Evolutionary conservation across 2,888 invertebrate genomes (phyloP).

Genomic region (Leistus spinibarbis): DNA sequence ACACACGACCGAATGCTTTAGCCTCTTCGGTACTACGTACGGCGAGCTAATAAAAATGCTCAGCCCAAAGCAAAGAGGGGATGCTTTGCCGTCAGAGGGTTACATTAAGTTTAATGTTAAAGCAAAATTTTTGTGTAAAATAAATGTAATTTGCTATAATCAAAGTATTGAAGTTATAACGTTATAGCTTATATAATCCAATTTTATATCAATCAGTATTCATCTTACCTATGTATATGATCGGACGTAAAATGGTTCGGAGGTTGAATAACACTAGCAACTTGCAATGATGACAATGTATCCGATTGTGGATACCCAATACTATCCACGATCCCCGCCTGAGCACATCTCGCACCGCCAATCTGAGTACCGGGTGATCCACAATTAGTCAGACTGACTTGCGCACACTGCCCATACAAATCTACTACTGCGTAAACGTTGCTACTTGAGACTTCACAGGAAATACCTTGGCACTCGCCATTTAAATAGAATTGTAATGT

Average conservation of each 20-base stretch:
- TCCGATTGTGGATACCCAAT: conserved; percentile 54
- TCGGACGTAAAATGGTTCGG: conserved; percentile 42
- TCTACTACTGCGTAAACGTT: conserved; percentile 94
- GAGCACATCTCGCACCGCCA: conserved; percentile 53
- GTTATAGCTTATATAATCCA: too few relatives aligned
- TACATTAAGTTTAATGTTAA: too few relatives aligned
- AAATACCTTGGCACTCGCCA: conserved; percentile 85
- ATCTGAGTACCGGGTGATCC: conserved; percentile 51
- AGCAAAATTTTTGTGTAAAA: too few relatives aligned
- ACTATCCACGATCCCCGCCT: conserved; percentile 55
- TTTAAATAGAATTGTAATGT: conserved; percentile 86
- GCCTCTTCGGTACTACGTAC: too few relatives aligned
- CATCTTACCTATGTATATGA: conserved; percentile 48
- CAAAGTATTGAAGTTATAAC: too few relatives aligned
- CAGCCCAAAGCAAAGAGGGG: too few relatives aligned
- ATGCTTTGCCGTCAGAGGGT: too few relatives aligned
- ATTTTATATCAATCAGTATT: background rate
- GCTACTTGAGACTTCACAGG: conserved; percentile 77
- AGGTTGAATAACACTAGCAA: conserved; percentile 50
- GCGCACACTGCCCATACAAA: conserved; percentile 92
- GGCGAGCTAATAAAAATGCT: too few relatives aligned
- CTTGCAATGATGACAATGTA: conserved; percentile 55
- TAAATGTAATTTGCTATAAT: too few relatives aligned
- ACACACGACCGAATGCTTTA: too few relatives aligned
- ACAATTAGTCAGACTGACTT: conserved; percentile 66